Base-by-base conservation (phyloP, 2,113 vertebrate genomes). In the Cervus canadensis region DNA sequence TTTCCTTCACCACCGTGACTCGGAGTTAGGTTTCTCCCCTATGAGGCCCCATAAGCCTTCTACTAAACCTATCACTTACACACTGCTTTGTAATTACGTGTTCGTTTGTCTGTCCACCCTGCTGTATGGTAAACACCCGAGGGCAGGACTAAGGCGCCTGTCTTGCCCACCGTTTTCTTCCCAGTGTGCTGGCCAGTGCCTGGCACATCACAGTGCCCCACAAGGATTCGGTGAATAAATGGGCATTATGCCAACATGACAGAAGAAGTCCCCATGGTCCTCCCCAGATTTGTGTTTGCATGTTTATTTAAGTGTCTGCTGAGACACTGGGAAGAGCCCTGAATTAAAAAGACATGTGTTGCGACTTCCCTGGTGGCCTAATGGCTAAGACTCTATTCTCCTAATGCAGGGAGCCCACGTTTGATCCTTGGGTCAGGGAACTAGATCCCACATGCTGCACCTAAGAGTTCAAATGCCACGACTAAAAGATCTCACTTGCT, bases 121-220 rank as follows among this genome's bases (percentile, higher is more conserved):
- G 8, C 54, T 52, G 40, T 33, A 67, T 17, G 59, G 54, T 52
- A n/a, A 93, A 93, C 50, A 57, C 67, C n/a, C 15, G 7, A 82
- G 21, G 76, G 67, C 45, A 86, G 54, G 30, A 3, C 23, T 15
- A 23, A 67, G 48, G 59, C 11, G 0, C 67, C 50, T 15, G 57
- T 93, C 54, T 86, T 62, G 52, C 33, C 89, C 84, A 30, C 19
- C 0, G 0, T 17, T 26, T 36, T 60, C 36, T 56, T n/a, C 59
- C 43, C 48, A 19, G 59, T 7, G n/a, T 52, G 23, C 26, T 43
- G 81, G 56, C 50, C n/a, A 57, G 56, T 3, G 40, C 40, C 56
- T 16, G 91, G 59, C 64, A 17, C 1, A 2, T 0, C 2, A 23
- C 3, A 56, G 21, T 16, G 33, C n/a, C 25, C 11, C 21, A 2